Evolutionary conservation across 2,888 invertebrate genomes (phyloP), one percentile per base, ranked within the genome.

Genomic region (Conus canariensis): DNA sequence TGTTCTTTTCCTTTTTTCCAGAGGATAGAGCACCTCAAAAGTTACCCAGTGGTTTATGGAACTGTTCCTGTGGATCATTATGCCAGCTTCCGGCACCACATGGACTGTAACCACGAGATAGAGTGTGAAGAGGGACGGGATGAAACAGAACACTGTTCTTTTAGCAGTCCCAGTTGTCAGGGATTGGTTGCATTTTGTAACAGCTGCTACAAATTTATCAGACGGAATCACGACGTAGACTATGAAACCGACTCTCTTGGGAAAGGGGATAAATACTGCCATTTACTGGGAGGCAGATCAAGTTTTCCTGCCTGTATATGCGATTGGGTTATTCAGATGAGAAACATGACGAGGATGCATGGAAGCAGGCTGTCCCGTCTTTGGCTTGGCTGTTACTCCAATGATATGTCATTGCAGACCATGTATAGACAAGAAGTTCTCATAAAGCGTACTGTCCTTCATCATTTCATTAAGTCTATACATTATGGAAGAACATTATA

Each of bases 51-150:
- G 58, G 56, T 22, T 70, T 87, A 56, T 87, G 25, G 16, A 70
- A 87, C 56, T 87, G 87, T 58, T 87, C 87, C 87, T 9, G 70
- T 87, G 74, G 56, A 16, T 45, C 8, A 56, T 58, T 87, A 87
- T 70, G n/a, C 56, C 70, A 87, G n/a, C 56, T 87, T 87, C n/a
- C 67, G 19, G 9, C 87, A 87, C 12, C 87, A 87, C 74, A 19
- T 87, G 58, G 87, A 70, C 58, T 87, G 87, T 87, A 87, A 87
- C 58, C 56, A 67, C 12, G n/a, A 70, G 14, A 7, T 16, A 30
- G 87, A 87, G 58, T 87, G 87, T 70, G 64, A 87, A 16, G 74
- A 70, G 0, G 87, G 87, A 10, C 70, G 67, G 74, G 87, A 87
- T n/a, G 87, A 87, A 56, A 80, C 80, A 45, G 80, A 80, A 30